Evolutionary conservation across 2,113 vertebrate genomes (phyloP), one percentile per base, ranked within the genome.

Genomic region (Lycocorax pyrrhopterus): DNA sequence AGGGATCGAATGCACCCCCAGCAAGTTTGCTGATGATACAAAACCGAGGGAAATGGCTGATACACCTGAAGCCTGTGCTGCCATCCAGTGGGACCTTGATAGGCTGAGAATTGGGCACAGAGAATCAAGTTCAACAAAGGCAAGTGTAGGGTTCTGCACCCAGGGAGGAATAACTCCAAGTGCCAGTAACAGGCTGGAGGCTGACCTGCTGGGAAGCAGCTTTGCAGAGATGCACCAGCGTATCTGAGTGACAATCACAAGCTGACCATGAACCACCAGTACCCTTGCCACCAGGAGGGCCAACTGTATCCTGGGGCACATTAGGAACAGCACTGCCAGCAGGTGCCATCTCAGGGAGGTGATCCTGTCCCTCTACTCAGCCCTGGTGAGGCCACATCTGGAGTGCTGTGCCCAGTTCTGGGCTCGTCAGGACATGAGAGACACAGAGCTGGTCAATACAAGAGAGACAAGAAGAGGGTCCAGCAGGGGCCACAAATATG

Each of bases 261-360:
- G 46, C 27, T 52, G 33, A 13, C 29, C 33, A 53, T 4, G 15
- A 37, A 12, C 21, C 1, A 0, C 12, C 46, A 29, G 33, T 6
- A 14, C 3, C 18, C 64, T 7, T 39, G 46, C 0, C 0, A 15
- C 33, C 73, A 60, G 15, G 18, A 60, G 33, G 6, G 18, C 7
- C 32, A 41, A 6, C 4, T 0, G 0, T 8, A 13, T 13, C 15
- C 46, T 23, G 29, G 23, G 18, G 26, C 15, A 37, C 46, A 37
- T 18, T 10, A 33, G 55, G 53, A 69, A 52, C 23, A 10, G 22
- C 13, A 35, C 4, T 41, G 37, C 7, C 55, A 77, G 55, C 33
- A 46, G 46, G 22, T 32, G 32, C 37, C 43, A 8, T 13, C 37
- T 35, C 26, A 23, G 46, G 14, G 37, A 60, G 12, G 17, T 52